A percentile compares a stretch with the other conserved stretches of the same genome.
phyloP scores from a whole-genome alignment of 2,888 invertebrate species.

The Oegoconia quadripuncta region DNA sequence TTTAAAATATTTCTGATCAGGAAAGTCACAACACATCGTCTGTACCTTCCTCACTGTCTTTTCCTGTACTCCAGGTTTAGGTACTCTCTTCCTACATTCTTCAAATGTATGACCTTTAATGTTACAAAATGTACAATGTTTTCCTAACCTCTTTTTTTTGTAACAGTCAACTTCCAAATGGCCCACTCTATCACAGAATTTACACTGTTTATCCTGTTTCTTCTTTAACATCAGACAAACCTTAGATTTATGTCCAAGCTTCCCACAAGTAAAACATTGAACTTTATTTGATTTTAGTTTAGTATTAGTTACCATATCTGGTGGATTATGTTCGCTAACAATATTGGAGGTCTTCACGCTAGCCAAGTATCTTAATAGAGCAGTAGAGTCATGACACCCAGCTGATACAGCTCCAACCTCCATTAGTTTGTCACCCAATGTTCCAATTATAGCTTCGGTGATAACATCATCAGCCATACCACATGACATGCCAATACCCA shows the following conservation, averaged over 20 bases:
- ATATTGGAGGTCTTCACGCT: background rate
- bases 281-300: background rate
- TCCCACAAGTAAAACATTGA: slow-evolving; percentile 1
- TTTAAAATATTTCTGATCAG: too few species aligned
- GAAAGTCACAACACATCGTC: too few species aligned
- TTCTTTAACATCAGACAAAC: background rate
- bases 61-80: too few species aligned
- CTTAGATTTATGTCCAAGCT: slow-evolving; percentile 1
- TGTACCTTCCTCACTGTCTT: too few species aligned
- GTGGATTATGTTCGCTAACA: background rate
- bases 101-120: too few species aligned
- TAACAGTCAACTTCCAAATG: background rate
- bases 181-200: slow-evolving; percentile 1
- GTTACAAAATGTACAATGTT: too few species aligned
- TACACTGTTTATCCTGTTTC: background rate
- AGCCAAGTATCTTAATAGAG: background rate
- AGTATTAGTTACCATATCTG: too few species aligned
- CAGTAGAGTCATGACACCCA: background rate
- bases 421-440: background rate
- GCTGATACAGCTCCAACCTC: slow-evolving; percentile 5
- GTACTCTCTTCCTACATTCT: too few species aligned
- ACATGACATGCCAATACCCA: slow-evolving; percentile 2
- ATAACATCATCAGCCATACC: slow-evolving; percentile 1
- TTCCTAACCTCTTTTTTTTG: too few species aligned
- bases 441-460: slow-evolving; percentile 7